Evolutionary conservation across 92 coral and sea anemone genomes (phyloP).

Genomic region (Porites evermanni): DNA sequence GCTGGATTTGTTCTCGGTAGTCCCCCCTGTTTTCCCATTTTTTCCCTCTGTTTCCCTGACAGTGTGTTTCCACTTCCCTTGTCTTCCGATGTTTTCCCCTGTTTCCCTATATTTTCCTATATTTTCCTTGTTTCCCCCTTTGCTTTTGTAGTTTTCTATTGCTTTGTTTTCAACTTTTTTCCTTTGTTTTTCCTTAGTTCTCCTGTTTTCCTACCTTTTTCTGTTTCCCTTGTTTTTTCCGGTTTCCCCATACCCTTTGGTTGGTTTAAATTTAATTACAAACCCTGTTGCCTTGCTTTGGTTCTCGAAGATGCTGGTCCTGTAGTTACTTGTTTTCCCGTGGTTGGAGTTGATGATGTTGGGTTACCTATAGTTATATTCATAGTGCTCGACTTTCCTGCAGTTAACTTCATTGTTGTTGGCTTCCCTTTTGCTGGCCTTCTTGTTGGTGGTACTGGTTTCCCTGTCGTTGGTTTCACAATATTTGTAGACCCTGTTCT

Average conservation of each 20-base stretch:
- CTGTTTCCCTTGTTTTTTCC: no score
- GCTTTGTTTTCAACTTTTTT: no score
- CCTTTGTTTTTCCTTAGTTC: no score
- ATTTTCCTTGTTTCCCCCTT: no score
- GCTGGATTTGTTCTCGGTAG: no score
- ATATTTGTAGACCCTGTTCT: neutral
- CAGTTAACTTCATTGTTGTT: slow-evolving; percentile 21
- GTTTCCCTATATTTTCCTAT: no score
- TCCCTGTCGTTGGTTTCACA: slow-evolving; percentile 15
- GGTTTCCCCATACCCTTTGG: neutral
- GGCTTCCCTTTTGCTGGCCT: neutral
- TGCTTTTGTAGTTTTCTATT: no score
- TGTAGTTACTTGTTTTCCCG: slow-evolving; percentile 10
- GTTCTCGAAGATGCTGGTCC: slow-evolving; percentile 19
- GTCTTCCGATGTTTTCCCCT: no score
- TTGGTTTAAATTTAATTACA: neutral
- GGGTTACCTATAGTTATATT: slow-evolving; percentile 2
- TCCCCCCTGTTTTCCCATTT: no score
- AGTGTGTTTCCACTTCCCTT: no score
- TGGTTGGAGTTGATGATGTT: slow-evolving; percentile 19
- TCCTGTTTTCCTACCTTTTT: no score
- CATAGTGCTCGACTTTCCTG: slow-evolving; percentile 1
- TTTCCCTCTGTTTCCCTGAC: no score
- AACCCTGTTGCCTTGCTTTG: neutral
- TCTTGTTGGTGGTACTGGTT: slow-evolving; percentile 21